Evolutionary conservation across 1,140 invertebrate genomes (phyloP), one percentile per base, ranked within the genome.

Genomic region (Euwallacea similis): DNA sequence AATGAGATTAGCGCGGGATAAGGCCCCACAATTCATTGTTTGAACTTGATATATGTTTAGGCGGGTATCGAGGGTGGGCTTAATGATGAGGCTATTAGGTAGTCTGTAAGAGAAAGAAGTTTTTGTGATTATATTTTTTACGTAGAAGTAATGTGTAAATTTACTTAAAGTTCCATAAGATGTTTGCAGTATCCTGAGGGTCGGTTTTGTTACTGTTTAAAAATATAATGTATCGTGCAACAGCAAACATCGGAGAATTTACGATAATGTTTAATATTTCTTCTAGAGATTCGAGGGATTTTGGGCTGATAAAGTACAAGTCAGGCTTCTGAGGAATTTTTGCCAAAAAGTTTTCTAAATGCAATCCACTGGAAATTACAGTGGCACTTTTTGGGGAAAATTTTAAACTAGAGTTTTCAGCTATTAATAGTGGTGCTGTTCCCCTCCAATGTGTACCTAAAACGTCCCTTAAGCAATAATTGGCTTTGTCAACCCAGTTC

Each of bases 101-200:
- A 50, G 13, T 50, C 46, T 50, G 46, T 11, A 50, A 50, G 46
- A 2, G 9, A 50, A 6, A 11, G 13, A 50, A 11, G 6, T 10
- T 6, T 50, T 50, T 50, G 9, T 10, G 46, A 50, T 50, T 10
- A 13, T 50, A 50, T 50, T n/a, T n/a, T n/a, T 50, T 50, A 11
- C 9, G 6, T 10, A 50, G 21, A 33, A 33, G 21, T 33, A 33
- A 33, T 33, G 21, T 33, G 1, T 4, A 33, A 50, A 11, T 50
- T 50, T 50, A 50, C 46, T 13, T 50, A 6, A 50, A 50, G 13
- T 50, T 50, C 46, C 46, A 50, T 50, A 50, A 50, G 13, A 50
- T 6, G 1, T 50, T 50, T 6, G 46, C 46, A 50, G 13, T 33
- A 4, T 33, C 46, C 13, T 10, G 13, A 6, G 9, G 9, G 6